phyloP scores from a whole-genome alignment of 2,888 invertebrate genomes.

The Unio delphinus region DNA sequence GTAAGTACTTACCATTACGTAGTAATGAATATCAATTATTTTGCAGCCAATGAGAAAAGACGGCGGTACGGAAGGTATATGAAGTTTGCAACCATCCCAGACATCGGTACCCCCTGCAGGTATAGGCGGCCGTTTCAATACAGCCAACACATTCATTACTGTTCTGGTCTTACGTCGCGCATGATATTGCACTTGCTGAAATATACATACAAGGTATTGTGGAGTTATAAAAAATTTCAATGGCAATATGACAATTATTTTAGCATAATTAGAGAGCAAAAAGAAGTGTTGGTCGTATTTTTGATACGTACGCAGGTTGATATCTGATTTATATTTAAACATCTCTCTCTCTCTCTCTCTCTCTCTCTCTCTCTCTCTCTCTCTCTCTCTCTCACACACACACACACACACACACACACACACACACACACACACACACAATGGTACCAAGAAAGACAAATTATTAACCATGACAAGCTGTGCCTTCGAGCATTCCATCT shows the following conservation, averaged over 20 bases:
- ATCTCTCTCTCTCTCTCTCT: too few species aligned
- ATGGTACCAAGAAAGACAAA: not conserved
- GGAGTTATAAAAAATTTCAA: not conserved
- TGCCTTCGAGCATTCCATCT: constrained; percentile 88
- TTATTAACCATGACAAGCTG: constrained; percentile 81
- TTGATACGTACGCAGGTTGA: too few species aligned
- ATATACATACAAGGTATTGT: not conserved
- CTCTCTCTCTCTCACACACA: too few species aligned
- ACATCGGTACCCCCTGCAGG: constrained; percentile 75
- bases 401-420: too few species aligned
- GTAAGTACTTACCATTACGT: constrained; percentile 22
- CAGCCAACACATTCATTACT: constrained; percentile 1
- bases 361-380: too few species aligned
- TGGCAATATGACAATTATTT: too few species aligned
- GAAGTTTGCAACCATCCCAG: constrained; percentile 90
- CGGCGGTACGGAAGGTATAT: constrained; percentile 93
- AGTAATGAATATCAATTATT: constrained; percentile 89
- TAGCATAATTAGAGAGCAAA: too few species aligned
- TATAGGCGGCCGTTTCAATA: not conserved
- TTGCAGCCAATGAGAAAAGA: constrained; percentile 94
- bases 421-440: too few species aligned
- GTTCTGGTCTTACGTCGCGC: not conserved
- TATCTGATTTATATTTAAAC: too few species aligned
- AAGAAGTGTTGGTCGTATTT: too few species aligned
- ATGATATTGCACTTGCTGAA: constrained; percentile 6